Evolutionary conservation across 1,140 invertebrate species (phyloP), one percentile per base, ranked within the genome.

Genomic region (Batillaria attramentaria): DNA sequence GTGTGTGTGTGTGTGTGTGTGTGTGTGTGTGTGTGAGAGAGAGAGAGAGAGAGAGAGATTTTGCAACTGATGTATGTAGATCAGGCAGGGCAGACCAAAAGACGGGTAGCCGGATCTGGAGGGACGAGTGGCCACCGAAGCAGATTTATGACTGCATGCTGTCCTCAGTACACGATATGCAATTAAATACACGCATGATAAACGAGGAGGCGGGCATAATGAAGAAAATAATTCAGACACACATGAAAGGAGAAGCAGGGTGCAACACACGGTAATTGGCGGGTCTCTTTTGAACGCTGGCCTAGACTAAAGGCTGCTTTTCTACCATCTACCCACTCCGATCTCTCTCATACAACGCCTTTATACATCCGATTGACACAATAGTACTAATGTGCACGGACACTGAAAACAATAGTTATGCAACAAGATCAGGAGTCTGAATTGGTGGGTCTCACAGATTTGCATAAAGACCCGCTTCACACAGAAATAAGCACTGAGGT

Each of bases 71-170:
- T n/a, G n/a, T n/a, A n/a, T n/a, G n/a, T n/a, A n/a, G n/a, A n/a
- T n/a, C n/a, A n/a, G n/a, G n/a, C n/a, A n/a, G n/a, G n/a, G n/a
- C n/a, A n/a, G n/a, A n/a, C n/a, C n/a, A n/a, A n/a, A n/a, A n/a
- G n/a, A n/a, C n/a, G n/a, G n/a, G n/a, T n/a, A n/a, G n/a, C n/a
- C n/a, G n/a, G n/a, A n/a, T n/a, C n/a, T n/a, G 41, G 41, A 39
- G 73, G 57, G 73, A 65, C 73, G 73, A 39, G 20, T 75, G 73
- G 73, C 73, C 73, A 24, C 73, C 20, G 50, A 62, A 75, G 73
- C 73, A 39, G 57, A 31, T 42, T 75, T 75, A 24, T n/a, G 35
- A 37, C 57, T 54, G 37, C 73, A 75, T 39, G 54, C 28, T 54
- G 54, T 75, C 73, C n/a, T 46, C 31, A 69, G 50, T 70, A 46